Percentiles rank a stretch among this genome's conserved stretches.
Evolutionary conservation across 2,888 invertebrate genomes (phyloP).

Genomic region (Napeogenes sylphis): DNA sequence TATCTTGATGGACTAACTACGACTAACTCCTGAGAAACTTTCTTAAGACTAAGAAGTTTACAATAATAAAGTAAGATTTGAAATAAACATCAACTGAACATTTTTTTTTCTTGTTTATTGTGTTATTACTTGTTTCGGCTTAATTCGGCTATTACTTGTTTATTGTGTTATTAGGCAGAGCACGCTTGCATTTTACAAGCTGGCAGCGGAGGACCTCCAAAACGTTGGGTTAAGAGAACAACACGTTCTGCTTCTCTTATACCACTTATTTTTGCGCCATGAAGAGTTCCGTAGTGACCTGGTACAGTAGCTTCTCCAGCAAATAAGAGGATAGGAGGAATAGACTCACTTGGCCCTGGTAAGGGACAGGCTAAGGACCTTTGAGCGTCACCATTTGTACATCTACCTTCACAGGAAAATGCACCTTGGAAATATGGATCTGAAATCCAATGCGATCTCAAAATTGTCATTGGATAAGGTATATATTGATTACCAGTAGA

Average conservation of each 20-base stretch:
- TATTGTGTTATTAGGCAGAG: not conserved
- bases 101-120: not conserved
- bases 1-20: conserved; percentile 45
- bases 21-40: conserved; percentile 44
- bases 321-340: conserved; percentile 85
- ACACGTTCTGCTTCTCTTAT: conserved; percentile 87
- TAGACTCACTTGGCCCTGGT: conserved; percentile 77
- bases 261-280: conserved; percentile 87
- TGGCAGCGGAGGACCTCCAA: conserved; percentile 65
- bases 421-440: conserved; percentile 85
- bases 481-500: conserved; percentile 79
- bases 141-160: not conserved
- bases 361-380: conserved; percentile 80
- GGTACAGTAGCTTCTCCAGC: conserved; percentile 90
- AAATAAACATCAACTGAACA: not conserved
- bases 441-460: conserved; percentile 85
- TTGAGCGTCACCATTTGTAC: conserved; percentile 52
- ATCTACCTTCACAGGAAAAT: conserved; percentile 78
- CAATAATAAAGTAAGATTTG: conserved; percentile 21
- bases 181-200: not conserved
- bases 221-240: conserved; percentile 78
- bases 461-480: conserved; percentile 81
- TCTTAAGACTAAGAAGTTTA: conserved; percentile 37
- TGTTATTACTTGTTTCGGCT: too few species aligned
- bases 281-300: conserved; percentile 84